These are phyloP conservation scores for Marmota flaviventris DNA, from an alignment of 2,113 vertebrate species.

Conservation along the genomic window DNA sequence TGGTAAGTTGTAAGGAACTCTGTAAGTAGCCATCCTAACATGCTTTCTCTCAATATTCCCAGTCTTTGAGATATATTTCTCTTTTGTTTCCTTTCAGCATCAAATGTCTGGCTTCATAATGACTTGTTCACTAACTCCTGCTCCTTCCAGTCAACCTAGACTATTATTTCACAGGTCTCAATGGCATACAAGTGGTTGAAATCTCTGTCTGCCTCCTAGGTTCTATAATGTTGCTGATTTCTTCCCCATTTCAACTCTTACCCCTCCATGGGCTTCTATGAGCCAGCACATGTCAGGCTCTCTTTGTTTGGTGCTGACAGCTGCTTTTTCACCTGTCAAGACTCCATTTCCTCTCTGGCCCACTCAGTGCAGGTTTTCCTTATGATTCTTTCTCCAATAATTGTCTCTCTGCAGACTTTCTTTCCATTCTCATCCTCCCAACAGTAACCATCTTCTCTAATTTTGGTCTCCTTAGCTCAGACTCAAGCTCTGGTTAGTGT, in stretches of 20 bases:
- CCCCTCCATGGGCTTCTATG: neutral
- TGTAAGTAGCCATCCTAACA: neutral
- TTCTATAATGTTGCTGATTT: constrained; percentile 1
- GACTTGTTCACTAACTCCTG: neutral
- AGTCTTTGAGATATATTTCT: neutral
- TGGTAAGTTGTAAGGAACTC: neutral
- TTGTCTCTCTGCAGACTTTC: neutral
- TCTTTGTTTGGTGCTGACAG: constrained; percentile 15
- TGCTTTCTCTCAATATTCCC: constrained; percentile 27
- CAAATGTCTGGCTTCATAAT: constrained; percentile 31
- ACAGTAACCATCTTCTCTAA: neutral
- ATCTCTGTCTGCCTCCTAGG: neutral
- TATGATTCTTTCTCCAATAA: neutral
- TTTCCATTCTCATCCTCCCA: neutral
- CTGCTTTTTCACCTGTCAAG: neutral
- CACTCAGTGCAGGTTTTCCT: neutral
- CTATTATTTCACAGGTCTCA: constrained; percentile 33
- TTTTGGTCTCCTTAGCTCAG: neutral
- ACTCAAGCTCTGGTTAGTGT: neutral
- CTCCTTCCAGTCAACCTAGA: neutral
- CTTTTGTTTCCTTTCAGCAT: neutral
- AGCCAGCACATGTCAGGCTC: neutral
- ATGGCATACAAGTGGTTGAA: neutral
- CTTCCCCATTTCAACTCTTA: neutral
- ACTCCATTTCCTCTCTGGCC: neutral